Evolutionary conservation across 2,113 vertebrate genomes (phyloP).

Genomic region (Cathartes aura): DNA sequence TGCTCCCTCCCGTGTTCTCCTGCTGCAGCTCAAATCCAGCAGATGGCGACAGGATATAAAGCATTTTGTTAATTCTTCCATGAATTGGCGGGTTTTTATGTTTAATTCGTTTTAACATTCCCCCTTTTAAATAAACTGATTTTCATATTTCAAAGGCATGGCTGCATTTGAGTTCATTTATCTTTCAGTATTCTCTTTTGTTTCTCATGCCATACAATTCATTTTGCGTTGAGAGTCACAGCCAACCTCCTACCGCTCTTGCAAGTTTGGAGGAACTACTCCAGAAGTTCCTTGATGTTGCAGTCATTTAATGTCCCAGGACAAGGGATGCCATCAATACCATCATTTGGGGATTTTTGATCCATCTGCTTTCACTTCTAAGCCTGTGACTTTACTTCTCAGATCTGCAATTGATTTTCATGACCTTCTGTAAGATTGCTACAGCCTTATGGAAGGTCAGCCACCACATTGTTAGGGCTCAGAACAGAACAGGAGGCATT

Average conservation of each 20-base stretch:
- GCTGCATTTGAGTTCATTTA: not conserved
- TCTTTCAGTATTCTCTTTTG: not conserved
- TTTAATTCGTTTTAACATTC: not conserved
- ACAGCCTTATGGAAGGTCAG: not conserved
- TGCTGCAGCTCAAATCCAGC: constrained; percentile 15
- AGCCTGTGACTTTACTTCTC: too few relatives aligned
- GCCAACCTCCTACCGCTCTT: not conserved
- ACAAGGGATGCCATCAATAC: not conserved
- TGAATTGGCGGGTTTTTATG: not conserved
- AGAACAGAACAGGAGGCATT: not conserved
- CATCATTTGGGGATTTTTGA: not conserved
- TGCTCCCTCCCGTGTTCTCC: not conserved
- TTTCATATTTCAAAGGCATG: not conserved
- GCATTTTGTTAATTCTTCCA: not conserved
- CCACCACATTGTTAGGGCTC: not conserved
- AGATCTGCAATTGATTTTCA: not conserved
- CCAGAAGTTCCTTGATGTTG: not conserved
- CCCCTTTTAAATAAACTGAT: not conserved
- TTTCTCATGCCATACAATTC: not conserved
- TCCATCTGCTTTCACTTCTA: not conserved
- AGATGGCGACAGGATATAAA: constrained; percentile 69
- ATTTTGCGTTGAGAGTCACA: not conserved
- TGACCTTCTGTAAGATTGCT: not conserved
- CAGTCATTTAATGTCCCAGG: not conserved
- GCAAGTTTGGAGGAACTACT: not conserved